phyloP scores from a whole-genome alignment of 2,113 vertebrate genomes.

The Phrynosoma blainvillii region DNA sequence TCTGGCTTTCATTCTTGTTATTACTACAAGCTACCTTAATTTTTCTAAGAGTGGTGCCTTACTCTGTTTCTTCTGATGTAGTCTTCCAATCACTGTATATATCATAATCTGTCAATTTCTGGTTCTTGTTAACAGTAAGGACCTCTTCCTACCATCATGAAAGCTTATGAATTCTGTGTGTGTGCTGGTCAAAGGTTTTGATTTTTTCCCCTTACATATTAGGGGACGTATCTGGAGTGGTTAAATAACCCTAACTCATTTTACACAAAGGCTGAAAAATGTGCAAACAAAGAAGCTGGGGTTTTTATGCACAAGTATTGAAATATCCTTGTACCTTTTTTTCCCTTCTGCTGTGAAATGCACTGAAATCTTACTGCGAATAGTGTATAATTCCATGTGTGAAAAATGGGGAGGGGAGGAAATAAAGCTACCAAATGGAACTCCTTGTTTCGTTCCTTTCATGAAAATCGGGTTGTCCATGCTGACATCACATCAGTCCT shows the following conservation, averaged over 20 bases:
- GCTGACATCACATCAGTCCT: background rate
- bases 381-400: conserved; percentile 74
- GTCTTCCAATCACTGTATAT: conserved; percentile 82
- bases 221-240: conserved; percentile 61
- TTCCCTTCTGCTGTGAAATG: conserved; percentile 82
- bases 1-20: conserved; percentile 75
- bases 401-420: conserved; percentile 71
- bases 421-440: conserved; percentile 77
- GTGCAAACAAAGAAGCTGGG: conserved; percentile 48
- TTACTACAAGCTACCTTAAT: conserved; percentile 83
- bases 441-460: conserved; percentile 68
- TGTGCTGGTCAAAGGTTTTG: conserved; percentile 64
- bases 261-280: conserved; percentile 70
- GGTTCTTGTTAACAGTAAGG: conserved; percentile 56
- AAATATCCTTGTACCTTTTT: conserved; percentile 73
- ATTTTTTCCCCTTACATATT: conserved; percentile 12
- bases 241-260: conserved; percentile 59
- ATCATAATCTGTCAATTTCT: conserved; percentile 64
- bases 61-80: conserved; percentile 79
- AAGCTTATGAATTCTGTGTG: conserved; percentile 54
- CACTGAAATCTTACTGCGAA: conserved; percentile 87
- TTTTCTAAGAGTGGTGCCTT: conserved; percentile 90
- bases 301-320: conserved; percentile 75
- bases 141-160: conserved; percentile 63
- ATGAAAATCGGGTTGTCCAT: conserved; percentile 15